phyloP scores from a whole-genome alignment of 2,888 invertebrate species.

The Epirrhoe tristata region DNA sequence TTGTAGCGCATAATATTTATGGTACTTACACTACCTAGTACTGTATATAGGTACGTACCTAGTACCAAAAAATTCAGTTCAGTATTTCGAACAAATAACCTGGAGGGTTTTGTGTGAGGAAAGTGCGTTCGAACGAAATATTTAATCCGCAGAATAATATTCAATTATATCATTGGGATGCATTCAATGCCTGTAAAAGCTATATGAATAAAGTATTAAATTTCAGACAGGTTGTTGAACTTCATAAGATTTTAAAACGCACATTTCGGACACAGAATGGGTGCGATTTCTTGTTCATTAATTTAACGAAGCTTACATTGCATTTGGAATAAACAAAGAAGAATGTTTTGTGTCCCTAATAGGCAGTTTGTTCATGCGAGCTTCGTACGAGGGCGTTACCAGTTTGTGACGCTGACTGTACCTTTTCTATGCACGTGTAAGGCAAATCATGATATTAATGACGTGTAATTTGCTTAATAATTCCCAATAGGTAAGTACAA shows the following conservation, averaged over 20 bases:
- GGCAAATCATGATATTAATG: constrained; percentile 1
- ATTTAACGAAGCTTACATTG: too few species aligned
- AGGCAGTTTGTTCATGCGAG: too few species aligned
- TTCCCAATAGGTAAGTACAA: neutral
- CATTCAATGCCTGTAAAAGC: neutral
- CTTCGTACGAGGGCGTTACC: too few species aligned
- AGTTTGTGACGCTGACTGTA: too few species aligned
- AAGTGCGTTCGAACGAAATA: neutral
- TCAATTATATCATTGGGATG: constrained; percentile 7
- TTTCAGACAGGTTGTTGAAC: neutral
- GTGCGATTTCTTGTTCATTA: too few species aligned
- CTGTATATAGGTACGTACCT: neutral
- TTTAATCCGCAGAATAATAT: neutral
- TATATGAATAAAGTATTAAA: neutral
- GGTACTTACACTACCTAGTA: too few species aligned
- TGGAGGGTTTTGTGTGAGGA: neutral
- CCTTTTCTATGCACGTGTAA: too few species aligned
- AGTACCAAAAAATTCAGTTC: neutral
- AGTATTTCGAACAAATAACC: constrained; percentile 1
- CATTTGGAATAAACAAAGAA: too few species aligned
- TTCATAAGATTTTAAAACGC: too few species aligned
- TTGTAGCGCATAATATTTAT: too few species aligned
- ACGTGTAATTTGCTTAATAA: constrained; percentile 1
- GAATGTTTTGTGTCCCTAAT: too few species aligned
- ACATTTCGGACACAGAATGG: too few species aligned